Base-by-base conservation (phyloP, 2,888 invertebrate species). In the Rhaphigaster nebulosa region DNA sequence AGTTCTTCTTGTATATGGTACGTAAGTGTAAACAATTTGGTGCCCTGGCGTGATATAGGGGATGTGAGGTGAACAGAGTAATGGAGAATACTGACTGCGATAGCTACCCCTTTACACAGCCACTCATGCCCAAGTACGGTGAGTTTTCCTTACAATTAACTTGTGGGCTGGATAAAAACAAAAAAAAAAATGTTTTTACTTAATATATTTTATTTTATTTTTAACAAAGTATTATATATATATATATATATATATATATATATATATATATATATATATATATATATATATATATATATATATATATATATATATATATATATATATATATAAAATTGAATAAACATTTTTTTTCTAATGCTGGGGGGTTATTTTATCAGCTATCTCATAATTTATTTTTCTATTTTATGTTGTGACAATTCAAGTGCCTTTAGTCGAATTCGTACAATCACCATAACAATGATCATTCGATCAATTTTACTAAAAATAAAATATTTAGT, bases 11-110 rank as follows among this genome's bases (percentile, higher is more conserved):
- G 90, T 90, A 90, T 90, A 90, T 92, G 91, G 91, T 92, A 91
- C 91, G 92, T 92, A 92, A 92, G 92, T 92, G 91, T 91, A 92
- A 92, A 92, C 89, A 88, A 91, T 91, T 91, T 92, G 91, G 92
- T 92, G 91, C 92, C 92, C 92, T 92, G 91, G 91, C 92, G 91
- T 92, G 91, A 92, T 92, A 91, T 92, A 92, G 92, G 92, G 89
- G 90, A 90, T 90, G 87, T 90, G 84, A 90, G 90, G 80, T 90
- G 90, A 90, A 90, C 91, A 91, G 91, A 91, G 91, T 90, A 89
- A 90, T 91, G 90, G 90, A 90, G 91, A 90, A 88, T 91, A 89
- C 91, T 87, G 91, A 87, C 91, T 90, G 91, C 91, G 90, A 90
- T 90, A 90, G 91, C 91, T 89, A 90, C 91, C 91, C 87, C 89